A percentile compares a stretch with the other conserved stretches of the same genome.
These are phyloP conservation scores for Myripristis jacobus DNA, from an alignment of 2,797 vertebrate species.

Conservation along the genomic window DNA sequence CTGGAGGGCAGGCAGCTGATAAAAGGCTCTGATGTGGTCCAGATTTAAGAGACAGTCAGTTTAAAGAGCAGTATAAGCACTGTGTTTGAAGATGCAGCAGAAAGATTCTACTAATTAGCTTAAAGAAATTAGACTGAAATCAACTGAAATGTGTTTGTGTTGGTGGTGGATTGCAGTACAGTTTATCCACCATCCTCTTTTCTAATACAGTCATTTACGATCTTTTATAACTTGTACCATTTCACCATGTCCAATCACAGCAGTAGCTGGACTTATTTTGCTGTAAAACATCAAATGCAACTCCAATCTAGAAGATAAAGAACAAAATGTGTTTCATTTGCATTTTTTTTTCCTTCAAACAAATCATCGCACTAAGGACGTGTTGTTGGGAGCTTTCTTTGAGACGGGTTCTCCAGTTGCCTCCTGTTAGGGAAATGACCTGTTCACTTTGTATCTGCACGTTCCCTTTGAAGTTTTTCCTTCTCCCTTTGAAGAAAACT, in stretches of 20 bases:
- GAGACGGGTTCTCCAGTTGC: constrained; percentile 18
- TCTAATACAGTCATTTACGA: not conserved
- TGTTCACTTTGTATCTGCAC: constrained; percentile 32
- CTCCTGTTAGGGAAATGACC: constrained; percentile 60
- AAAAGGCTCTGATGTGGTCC: no score
- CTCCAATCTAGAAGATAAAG: constrained; percentile 8
- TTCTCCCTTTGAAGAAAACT: constrained; percentile 69
- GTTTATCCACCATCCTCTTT: not conserved
- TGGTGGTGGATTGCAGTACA: no score
- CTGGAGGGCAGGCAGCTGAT: no score
- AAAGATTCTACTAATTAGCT: no score
- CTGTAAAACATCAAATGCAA: constrained; percentile 33
- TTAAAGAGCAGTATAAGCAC: no score
- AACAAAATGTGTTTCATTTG: constrained; percentile 15
- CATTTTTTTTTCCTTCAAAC: constrained; percentile 5
- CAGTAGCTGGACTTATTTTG: not conserved
- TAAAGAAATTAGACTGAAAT: no score
- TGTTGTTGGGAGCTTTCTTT: constrained; percentile 19
- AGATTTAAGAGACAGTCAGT: no score
- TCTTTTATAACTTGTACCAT: not conserved
- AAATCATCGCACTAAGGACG: constrained; percentile 25
- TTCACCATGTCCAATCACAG: constrained; percentile 8
- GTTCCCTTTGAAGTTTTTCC: constrained; percentile 61
- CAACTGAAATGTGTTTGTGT: no score
- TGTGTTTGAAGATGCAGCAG: no score